Evolutionary conservation across 2,797 vertebrate species (phyloP).

Genomic region (Helarctos malayanus): DNA sequence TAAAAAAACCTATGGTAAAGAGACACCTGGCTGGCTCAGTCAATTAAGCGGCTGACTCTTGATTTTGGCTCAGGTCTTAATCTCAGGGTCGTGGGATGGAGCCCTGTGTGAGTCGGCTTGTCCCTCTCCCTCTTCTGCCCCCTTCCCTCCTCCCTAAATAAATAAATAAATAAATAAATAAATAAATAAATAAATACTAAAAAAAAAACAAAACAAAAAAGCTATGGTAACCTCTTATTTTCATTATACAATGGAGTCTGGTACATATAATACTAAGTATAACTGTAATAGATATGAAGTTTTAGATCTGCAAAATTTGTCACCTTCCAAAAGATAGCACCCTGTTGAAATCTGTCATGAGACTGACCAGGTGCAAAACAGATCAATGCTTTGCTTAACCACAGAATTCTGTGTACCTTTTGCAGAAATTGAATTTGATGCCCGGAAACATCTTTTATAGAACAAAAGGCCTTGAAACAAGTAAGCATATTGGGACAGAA

Average conservation of each 20-base stretch:
- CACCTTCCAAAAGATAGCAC: background rate
- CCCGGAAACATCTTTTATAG: background rate
- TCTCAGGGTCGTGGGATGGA: background rate
- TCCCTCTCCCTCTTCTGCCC: background rate
- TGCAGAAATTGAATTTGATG: slow-evolving; percentile 59
- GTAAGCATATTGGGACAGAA: background rate
- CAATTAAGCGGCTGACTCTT: background rate
- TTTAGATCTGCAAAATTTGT: background rate
- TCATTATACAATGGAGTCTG: background rate
- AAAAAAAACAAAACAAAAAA: background rate
- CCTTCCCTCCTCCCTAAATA: background rate
- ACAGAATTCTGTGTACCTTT: slow-evolving; percentile 64
- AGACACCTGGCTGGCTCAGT: background rate
- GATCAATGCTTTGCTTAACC: background rate
- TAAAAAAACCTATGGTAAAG: background rate
- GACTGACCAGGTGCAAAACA: background rate
- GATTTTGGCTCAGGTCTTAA: background rate
- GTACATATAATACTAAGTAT: accelerated
- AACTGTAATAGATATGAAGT: background rate
- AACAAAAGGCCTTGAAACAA: slow-evolving; percentile 44
- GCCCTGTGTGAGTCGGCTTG: background rate
- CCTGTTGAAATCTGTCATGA: background rate
- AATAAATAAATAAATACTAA: background rate
- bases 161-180: too few species aligned
- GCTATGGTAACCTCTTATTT: too few species aligned